Percentiles rank a stretch among this genome's conserved stretches.
These are phyloP conservation scores for Dinothrombium tinctorium DNA, from an alignment of 1,140 invertebrate genomes.

Conservation along the genomic window DNA sequence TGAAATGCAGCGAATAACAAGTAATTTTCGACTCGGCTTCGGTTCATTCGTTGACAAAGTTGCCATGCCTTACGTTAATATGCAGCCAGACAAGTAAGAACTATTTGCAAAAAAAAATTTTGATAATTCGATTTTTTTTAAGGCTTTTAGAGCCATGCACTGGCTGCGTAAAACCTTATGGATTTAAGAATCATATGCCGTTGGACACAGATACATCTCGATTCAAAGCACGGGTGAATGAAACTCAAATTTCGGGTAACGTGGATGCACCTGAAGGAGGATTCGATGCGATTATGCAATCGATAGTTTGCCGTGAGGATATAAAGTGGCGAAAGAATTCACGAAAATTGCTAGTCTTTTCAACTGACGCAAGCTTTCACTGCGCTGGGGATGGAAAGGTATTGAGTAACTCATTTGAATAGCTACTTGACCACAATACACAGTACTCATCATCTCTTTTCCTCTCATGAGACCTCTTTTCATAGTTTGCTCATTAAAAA, in stretches of 20 bases:
- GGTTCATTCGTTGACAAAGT: conserved; percentile 98
- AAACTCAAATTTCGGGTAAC: conserved; percentile 62
- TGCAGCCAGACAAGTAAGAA: conserved; percentile 21
- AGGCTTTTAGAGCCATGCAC: conserved; percentile 30
- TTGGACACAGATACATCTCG: conserved; percentile 48
- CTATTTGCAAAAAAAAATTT: conserved; percentile 40
- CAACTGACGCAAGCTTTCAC: conserved; percentile 19
- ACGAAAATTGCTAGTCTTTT: conserved; percentile 17
- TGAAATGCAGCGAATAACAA: conserved; percentile 49
- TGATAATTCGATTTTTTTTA: no score
- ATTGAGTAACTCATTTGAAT: no score
- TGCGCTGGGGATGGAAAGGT: conserved; percentile 20
- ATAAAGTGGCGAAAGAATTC: conserved; percentile 16
- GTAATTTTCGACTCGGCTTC: conserved; percentile 78
- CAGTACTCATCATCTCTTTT: no score
- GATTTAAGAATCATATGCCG: conserved; percentile 69
- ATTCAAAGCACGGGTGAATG: conserved; percentile 27
- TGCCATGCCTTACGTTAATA: conserved; percentile 76
- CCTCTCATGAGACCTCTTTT: no score
- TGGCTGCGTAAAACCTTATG: conserved; percentile 69
- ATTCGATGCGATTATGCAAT: conserved; percentile 95
- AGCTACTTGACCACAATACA: no score
- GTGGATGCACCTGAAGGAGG: conserved; percentile 92
- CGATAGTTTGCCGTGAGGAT: conserved; percentile 12
- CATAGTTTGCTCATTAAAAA: no score